These are phyloP conservation scores for Aphelocoma californica DNA, from an alignment of 2,797 vertebrate species.

Conservation along the genomic window DNA sequence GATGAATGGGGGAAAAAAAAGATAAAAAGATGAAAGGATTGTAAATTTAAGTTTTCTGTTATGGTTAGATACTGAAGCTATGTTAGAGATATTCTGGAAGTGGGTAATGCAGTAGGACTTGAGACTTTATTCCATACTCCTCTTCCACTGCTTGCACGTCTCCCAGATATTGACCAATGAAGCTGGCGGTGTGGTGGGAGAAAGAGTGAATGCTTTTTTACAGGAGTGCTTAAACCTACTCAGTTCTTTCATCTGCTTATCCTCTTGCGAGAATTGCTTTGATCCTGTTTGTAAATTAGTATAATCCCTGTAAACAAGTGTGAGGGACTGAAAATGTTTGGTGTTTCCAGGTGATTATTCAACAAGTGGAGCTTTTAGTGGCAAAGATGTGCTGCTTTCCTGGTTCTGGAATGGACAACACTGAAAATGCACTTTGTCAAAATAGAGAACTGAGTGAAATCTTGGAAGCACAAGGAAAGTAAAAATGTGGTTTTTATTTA, in stretches of 20 bases:
- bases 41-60: background rate
- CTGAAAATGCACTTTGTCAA: background rate
- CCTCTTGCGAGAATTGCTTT: background rate
- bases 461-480: background rate
- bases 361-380: background rate
- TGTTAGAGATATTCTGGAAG: background rate
- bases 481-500: background rate
- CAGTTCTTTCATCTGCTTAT: background rate
- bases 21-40: background rate
- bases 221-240: background rate
- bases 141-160: background rate
- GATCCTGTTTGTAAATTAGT: background rate
- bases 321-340: background rate
- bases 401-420: background rate
- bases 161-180: background rate
- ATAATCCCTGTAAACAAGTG: background rate
- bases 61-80: background rate
- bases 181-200: background rate
- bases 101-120: background rate
- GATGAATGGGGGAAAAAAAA: background rate
- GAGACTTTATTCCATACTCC: background rate
- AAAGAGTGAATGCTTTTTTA: background rate
- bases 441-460: background rate
- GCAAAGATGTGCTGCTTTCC: background rate
- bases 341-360: background rate